Evolutionary conservation across 2,888 invertebrate species (phyloP).

Genomic region (Himalopsyche anomala): DNA sequence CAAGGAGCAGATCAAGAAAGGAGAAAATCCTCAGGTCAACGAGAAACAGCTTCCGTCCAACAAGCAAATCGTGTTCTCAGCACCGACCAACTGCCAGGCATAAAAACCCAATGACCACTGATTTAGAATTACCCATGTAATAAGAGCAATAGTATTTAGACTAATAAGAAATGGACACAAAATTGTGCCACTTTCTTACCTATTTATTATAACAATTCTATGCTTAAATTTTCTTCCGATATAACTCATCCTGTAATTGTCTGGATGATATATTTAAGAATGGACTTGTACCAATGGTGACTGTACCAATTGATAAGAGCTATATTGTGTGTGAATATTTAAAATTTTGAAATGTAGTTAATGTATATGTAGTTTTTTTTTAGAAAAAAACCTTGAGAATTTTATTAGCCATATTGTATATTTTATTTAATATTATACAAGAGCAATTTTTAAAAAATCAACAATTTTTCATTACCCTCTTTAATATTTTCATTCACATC

Average conservation of each 20-base stretch:
- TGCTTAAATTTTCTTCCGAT: neutral
- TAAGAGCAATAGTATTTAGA: neutral
- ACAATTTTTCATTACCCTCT: neutral
- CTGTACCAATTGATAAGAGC: no score
- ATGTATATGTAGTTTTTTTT: no score
- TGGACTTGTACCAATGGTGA: no score
- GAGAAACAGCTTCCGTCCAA: constrained; percentile 68
- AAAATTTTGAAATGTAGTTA: no score
- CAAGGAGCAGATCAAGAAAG: constrained; percentile 71
- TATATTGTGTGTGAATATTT: no score
- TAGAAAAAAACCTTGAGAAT: neutral
- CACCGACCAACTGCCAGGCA: constrained; percentile 71
- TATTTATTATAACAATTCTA: neutral
- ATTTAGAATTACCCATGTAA: neutral
- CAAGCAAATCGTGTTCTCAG: constrained; percentile 69
- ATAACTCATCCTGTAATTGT: no score
- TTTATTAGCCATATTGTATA: neutral
- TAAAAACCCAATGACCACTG: neutral
- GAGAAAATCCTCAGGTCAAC: constrained; percentile 71
- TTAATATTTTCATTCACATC: neutral
- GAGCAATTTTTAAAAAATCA: neutral
- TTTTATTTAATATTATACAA: constrained; percentile 15
- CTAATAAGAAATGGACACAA: neutral
- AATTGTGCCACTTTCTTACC: neutral
- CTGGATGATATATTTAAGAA: no score